Base-by-base conservation (phyloP, 1,140 invertebrate genomes). In the Drosophila lacteicornis region DNA sequence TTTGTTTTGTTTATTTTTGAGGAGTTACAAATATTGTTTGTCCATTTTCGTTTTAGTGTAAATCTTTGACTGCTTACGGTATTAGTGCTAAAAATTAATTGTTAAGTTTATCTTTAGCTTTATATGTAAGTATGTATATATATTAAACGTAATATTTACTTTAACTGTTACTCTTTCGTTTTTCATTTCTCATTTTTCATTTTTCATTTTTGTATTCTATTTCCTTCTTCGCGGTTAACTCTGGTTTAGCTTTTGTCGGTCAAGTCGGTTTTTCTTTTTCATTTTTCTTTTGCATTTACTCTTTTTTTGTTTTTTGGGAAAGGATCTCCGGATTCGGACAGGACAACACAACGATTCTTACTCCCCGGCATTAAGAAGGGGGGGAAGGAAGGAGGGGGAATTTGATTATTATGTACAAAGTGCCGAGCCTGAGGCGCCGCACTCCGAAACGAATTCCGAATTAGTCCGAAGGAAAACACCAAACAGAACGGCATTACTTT, bases 21-120 rank as follows among this genome's bases (percentile, higher is more conserved):
- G 71, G 69, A 62, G 42, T 62, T 75, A 75, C 69, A 75, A 62
- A 75, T 75, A 74, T 74, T 73, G 57, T 53, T 69, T 75, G 69
- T 70, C 66, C 69, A 50, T 70, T 59, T 50, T 75, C 36, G 49
- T 42, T 51, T 59, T 62, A 63, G 49, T 62, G 70, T 75, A 75
- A 75, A 75, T 75, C 69, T 55, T 75, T 75, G 71, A 75, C 71
- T 75, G 71, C 71, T 75, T 75, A 75, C 58, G 69, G 58, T 75
- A 75, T 74, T 75, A 73, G 70, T 74, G 71, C 71, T 75, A 75
- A 74, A 75, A 75, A 47, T 75, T 73, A 73, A 33, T 15, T 75
- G 67, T 75, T 63, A 62, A 55, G 42, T 62, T 75, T 75, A 74
- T 75, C 70, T 73, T 74, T 75, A 74, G 69, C 66, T 70, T 71